These are phyloP conservation scores for Onychomys leucogaster DNA, from an alignment of 2,797 vertebrate genomes.

Conservation along the genomic window DNA sequence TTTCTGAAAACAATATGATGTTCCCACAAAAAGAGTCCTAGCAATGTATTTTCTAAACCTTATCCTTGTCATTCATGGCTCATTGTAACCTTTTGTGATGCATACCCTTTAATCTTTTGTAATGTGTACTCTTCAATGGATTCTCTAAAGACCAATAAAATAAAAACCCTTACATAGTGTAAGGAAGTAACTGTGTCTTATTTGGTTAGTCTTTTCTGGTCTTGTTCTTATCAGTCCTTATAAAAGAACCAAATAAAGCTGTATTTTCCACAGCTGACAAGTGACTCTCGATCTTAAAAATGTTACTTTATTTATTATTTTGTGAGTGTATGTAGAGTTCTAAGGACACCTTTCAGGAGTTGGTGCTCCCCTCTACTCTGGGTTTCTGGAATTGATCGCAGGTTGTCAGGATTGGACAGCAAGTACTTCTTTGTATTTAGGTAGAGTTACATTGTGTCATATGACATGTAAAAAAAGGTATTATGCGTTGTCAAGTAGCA, in stretches of 20 bases:
- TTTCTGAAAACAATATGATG: not conserved
- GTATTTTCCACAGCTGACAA: not conserved
- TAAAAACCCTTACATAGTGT: not conserved
- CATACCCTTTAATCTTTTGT: not conserved
- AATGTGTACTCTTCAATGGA: not conserved
- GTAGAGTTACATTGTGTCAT: not conserved
- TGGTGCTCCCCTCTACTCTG: no score
- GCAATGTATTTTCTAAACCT: not conserved
- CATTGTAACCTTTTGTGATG: not conserved
- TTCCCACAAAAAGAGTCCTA: not conserved
- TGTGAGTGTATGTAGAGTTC: not conserved
- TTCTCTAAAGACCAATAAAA: constrained; percentile 23
- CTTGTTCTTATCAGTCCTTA: not conserved
- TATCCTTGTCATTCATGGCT: not conserved
- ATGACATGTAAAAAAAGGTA: not conserved
- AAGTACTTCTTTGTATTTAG: not conserved
- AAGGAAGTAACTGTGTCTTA: not conserved
- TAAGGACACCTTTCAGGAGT: not conserved
- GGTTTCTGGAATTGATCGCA: not conserved
- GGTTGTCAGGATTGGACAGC: not conserved
- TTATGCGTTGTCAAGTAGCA: not conserved
- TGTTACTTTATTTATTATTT: not conserved
- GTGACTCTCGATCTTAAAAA: not conserved
- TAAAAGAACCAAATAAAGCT: not conserved
- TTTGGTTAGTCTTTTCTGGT: not conserved